Conservation (phyloP, 2,888 invertebrate species). For the Sericinus montela region DNA sequence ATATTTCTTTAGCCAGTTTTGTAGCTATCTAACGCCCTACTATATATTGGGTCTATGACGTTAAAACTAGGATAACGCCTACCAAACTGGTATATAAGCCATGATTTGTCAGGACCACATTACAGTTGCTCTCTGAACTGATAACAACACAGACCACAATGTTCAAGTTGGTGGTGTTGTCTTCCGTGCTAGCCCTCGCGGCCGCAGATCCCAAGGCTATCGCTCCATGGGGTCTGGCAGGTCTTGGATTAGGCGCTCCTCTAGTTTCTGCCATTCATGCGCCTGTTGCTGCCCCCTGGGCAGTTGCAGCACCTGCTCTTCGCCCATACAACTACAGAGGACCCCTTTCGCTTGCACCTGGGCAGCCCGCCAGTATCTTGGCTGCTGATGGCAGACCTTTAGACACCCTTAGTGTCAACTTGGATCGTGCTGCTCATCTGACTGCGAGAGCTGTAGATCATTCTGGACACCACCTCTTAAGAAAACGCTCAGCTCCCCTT, state of each 20-base stretch:
- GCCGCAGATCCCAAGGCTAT: constrained; percentile 65
- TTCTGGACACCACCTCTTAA: constrained; percentile 45
- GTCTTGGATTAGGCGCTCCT: constrained; percentile 34
- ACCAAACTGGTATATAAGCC: constrained; percentile 63
- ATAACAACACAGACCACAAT: constrained; percentile 76
- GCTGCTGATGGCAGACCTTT: constrained; percentile 69
- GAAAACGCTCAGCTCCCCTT: constrained; percentile 58
- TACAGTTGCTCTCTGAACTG: constrained; percentile 58
- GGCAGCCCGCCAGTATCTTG: constrained; percentile 66
- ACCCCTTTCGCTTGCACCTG: constrained; percentile 64
- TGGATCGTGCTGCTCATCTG: constrained; percentile 63
- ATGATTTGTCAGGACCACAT: constrained; percentile 38
- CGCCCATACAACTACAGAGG: constrained; percentile 64
- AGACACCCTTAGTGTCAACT: constrained; percentile 68
- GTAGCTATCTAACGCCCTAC: constrained; percentile 27
- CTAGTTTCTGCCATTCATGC: constrained; percentile 39
- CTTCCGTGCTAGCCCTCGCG: constrained; percentile 78
- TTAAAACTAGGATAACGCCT: constrained; percentile 56
- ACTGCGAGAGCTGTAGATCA: constrained; percentile 58
- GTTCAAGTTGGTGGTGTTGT: constrained; percentile 82
- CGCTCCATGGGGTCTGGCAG: constrained; percentile 27
- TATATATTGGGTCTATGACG: constrained; percentile 30
- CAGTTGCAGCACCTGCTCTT: constrained; percentile 39
- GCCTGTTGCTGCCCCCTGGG: constrained; percentile 29
- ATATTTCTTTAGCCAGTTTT: constrained; percentile 31